phyloP scores from a whole-genome alignment of 2,888 invertebrate genomes.

The Ligdia adustata region DNA sequence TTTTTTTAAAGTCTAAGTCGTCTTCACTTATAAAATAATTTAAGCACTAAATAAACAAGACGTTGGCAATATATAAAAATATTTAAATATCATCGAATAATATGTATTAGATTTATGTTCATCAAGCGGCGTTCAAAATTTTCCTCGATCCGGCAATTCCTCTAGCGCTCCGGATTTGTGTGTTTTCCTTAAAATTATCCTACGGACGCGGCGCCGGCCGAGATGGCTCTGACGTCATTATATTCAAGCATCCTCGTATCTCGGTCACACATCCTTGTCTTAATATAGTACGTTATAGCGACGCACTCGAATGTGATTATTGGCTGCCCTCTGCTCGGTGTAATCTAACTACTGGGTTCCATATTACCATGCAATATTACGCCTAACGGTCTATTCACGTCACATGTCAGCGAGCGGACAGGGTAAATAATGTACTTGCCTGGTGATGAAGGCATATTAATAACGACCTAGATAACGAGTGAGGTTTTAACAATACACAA shows the following conservation, averaged over 20 bases:
- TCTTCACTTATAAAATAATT: too few species aligned
- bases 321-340: slow-evolving; percentile 1
- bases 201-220: slow-evolving; percentile 30
- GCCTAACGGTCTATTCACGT: slow-evolving; percentile 12
- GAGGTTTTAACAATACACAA: neutral
- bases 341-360: slow-evolving; percentile 19
- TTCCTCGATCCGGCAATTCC: slow-evolving; percentile 44
- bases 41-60: too few species aligned
- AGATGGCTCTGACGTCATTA: slow-evolving; percentile 47
- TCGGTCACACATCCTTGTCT: slow-evolving; percentile 48
- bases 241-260: slow-evolving; percentile 33
- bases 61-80: too few species aligned
- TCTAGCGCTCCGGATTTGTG: slow-evolving; percentile 29
- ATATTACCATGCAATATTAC: slow-evolving; percentile 7
- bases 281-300: slow-evolving; percentile 23
- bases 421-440: slow-evolving; percentile 6
- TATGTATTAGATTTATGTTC: too few species aligned
- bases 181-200: slow-evolving; percentile 41
- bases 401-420: neutral
- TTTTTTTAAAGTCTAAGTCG: too few species aligned
- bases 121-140: too few species aligned
- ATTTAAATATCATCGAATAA: too few species aligned
- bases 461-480: neutral
- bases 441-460: slow-evolving; percentile 6
- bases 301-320: slow-evolving; percentile 33